Evolutionary conservation across 2,113 vertebrate species (phyloP).

Genomic region (Accipiter virgatus): DNA sequence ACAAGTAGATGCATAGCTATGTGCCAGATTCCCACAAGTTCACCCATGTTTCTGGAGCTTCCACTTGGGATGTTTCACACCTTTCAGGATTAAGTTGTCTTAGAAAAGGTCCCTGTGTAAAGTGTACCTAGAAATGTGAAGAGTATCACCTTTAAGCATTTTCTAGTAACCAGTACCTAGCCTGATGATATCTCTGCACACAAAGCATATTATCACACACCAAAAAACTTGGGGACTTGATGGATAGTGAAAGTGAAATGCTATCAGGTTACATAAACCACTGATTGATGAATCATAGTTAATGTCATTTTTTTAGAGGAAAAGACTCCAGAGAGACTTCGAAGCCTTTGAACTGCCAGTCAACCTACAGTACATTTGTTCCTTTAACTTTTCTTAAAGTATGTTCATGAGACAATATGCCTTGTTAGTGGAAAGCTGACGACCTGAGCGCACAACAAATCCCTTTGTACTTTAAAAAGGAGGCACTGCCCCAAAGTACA

Average conservation of each 20-base stretch:
- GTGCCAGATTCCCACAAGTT: background rate
- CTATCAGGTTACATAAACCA: constrained; percentile 50
- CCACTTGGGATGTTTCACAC: background rate
- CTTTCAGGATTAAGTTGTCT: background rate
- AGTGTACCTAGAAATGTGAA: background rate
- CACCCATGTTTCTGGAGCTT: background rate
- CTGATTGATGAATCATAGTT: constrained; percentile 61
- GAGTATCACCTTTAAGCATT: background rate
- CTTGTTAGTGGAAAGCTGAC: background rate
- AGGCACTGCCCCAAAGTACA: background rate
- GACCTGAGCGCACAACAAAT: background rate
- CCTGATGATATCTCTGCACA: background rate
- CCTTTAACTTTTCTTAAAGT: background rate
- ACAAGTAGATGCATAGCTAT: background rate
- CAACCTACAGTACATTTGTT: constrained; percentile 12
- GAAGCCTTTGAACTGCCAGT: constrained; percentile 52
- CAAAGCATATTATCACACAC: background rate
- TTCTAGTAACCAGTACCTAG: background rate
- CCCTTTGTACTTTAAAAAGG: background rate
- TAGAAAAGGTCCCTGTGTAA: background rate
- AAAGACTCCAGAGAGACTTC: constrained; percentile 27
- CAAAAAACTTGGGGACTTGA: background rate
- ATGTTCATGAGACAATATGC: background rate
- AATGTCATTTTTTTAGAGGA: constrained; percentile 24
- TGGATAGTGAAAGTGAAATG: constrained; percentile 21